phyloP scores from a whole-genome alignment of 2,797 vertebrate species.

The Pogonophryne albipinna region DNA sequence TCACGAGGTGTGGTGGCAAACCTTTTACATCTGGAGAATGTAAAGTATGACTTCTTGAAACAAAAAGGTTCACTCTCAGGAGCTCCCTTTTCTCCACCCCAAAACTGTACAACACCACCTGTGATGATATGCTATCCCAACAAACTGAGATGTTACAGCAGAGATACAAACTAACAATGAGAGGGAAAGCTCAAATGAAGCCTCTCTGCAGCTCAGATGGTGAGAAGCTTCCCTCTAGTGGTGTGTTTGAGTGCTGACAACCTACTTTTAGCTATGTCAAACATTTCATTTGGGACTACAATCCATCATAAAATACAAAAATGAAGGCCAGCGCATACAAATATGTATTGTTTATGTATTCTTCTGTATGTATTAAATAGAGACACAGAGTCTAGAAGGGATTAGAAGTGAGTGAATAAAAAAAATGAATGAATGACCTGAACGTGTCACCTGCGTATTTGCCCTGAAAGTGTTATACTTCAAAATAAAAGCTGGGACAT shows the following conservation, averaged over 20 bases:
- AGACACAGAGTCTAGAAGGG: neutral
- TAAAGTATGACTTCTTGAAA: conserved; percentile 33
- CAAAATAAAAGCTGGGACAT: neutral
- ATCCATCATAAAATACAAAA: neutral
- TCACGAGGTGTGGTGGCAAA: conserved; percentile 52
- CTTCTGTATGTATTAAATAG: neutral
- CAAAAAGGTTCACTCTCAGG: neutral
- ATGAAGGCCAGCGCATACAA: neutral
- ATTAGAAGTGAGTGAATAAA: neutral
- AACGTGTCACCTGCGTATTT: neutral
- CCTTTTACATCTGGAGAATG: conserved; percentile 55
- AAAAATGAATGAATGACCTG: neutral
- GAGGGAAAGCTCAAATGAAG: no score
- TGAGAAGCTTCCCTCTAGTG: conserved; percentile 65
- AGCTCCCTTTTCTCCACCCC: conserved; percentile 27
- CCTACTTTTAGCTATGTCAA: neutral
- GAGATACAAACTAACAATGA: neutral
- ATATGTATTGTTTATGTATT: neutral
- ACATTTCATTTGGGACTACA: neutral
- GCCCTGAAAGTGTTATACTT: neutral
- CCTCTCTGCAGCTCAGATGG: neutral
- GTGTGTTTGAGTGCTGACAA: neutral
- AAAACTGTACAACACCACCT: conserved; percentile 10
- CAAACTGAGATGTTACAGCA: neutral
- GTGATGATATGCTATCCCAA: neutral